A percentile compares a stretch with the other conserved stretches of the same genome.
Evolutionary conservation across 2,888 invertebrate species (phyloP).

Genomic region (Thereva nobilitata): DNA sequence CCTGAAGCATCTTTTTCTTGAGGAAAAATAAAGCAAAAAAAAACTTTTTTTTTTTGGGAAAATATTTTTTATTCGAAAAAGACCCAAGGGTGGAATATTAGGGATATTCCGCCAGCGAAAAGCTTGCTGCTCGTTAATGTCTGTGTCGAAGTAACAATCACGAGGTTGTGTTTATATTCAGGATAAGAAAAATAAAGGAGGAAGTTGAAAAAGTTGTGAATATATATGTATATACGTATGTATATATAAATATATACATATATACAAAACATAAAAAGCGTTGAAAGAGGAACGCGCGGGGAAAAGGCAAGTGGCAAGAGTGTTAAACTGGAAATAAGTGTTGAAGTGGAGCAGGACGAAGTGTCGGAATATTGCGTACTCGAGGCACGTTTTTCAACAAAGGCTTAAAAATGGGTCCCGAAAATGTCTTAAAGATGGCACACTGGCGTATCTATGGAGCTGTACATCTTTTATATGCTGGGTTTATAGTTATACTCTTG

Average conservation of each 20-base stretch:
- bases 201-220: no score
- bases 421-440: neutral
- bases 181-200: constrained; percentile 7
- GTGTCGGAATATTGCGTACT: constrained; percentile 20
- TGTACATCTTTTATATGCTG: constrained; percentile 31
- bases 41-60: neutral
- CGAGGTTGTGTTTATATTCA: constrained; percentile 35
- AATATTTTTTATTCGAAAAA: constrained; percentile 28
- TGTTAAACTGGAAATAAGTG: no score
- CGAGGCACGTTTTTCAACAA: constrained; percentile 31
- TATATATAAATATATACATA: neutral
- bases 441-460: neutral
- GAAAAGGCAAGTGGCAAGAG: constrained; percentile 17
- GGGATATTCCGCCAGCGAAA: constrained; percentile 20
- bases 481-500: constrained; percentile 25
- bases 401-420: constrained; percentile 25
- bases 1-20: neutral
- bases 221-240: no score
- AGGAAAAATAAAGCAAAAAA: neutral
- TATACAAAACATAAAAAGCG: neutral
- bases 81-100: constrained; percentile 28
- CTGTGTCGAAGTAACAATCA: constrained; percentile 34
- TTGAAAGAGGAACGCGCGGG: neutral
- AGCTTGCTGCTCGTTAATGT: constrained; percentile 28
- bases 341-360: no score